Conservation (phyloP, 2,113 vertebrate species). For the Myotis davidii region DNA sequence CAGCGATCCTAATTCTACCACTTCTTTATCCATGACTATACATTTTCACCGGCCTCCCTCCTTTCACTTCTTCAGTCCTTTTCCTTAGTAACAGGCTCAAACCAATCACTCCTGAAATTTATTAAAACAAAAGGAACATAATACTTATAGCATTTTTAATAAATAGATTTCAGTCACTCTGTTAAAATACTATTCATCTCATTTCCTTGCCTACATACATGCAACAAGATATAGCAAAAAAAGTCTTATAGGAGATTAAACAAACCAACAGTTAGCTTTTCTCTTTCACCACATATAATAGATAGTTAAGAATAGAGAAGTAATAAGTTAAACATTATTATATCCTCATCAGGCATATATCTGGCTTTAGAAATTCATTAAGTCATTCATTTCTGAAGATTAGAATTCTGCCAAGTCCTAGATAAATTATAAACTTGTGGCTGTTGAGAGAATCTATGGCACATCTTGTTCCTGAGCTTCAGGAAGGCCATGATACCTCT, state of each 20-base stretch:
- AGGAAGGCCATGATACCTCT: neutral
- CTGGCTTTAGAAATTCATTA: slow-evolving; percentile 43
- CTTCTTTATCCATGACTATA: neutral
- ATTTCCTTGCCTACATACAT: slow-evolving; percentile 58
- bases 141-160: slow-evolving; percentile 35
- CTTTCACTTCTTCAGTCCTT: slow-evolving; percentile 3
- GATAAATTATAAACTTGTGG: slow-evolving; percentile 10
- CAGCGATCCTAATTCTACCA: neutral
- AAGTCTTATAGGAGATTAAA: slow-evolving; percentile 25
- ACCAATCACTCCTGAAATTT: neutral
- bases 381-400: slow-evolving; percentile 24
- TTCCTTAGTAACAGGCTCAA: slow-evolving; percentile 5
- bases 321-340: slow-evolving; percentile 33
- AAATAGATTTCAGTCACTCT: slow-evolving; percentile 63
- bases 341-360: slow-evolving; percentile 13
- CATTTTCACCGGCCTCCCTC: neutral
- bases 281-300: slow-evolving; percentile 36
- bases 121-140: slow-evolving; percentile 55
- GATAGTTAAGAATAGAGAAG: slow-evolving; percentile 53
- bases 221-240: slow-evolving; percentile 44
- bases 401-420: slow-evolving; percentile 40
- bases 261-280: slow-evolving; percentile 21
- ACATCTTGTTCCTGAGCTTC: neutral
- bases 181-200: slow-evolving; percentile 57
- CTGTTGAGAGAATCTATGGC: slow-evolving; percentile 30